Evolutionary conservation across 2,113 vertebrate genomes (phyloP).

Genomic region (Lycaon pictus): DNA sequence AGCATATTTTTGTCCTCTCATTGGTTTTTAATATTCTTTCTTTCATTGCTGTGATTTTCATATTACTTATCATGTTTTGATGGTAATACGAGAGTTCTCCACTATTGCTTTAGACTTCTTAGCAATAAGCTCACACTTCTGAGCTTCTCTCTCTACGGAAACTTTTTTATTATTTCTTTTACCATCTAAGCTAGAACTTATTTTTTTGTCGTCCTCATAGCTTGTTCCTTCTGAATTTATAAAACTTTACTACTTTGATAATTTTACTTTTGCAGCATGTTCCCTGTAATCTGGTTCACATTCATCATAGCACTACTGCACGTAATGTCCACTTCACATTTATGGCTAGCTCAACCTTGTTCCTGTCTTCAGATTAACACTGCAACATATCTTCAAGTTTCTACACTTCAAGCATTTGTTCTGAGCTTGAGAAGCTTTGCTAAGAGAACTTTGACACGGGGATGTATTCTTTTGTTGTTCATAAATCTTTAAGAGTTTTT

Average conservation of each 20-base stretch:
- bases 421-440: background rate
- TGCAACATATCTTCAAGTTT: background rate
- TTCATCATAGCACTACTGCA: background rate
- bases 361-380: background rate
- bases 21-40: constrained; percentile 20
- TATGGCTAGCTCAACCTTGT: background rate
- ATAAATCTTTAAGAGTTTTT: background rate
- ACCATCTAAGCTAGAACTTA: background rate
- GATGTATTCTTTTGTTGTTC: background rate
- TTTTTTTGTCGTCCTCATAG: background rate
- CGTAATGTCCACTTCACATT: background rate
- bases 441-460: background rate
- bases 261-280: background rate
- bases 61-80: background rate
- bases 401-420: background rate
- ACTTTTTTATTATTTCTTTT: background rate
- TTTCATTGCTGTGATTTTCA: background rate
- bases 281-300: background rate
- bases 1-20: background rate
- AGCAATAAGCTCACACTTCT: background rate
- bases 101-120: background rate
- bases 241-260: background rate
- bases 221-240: background rate
- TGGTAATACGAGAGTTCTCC: background rate
- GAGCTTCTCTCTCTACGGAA: background rate